A percentile compares a stretch with the other conserved stretches of the same genome.
These are phyloP conservation scores for Ambastaia sidthimunki DNA, from an alignment of 2,797 vertebrate genomes.

Conservation along the genomic window DNA sequence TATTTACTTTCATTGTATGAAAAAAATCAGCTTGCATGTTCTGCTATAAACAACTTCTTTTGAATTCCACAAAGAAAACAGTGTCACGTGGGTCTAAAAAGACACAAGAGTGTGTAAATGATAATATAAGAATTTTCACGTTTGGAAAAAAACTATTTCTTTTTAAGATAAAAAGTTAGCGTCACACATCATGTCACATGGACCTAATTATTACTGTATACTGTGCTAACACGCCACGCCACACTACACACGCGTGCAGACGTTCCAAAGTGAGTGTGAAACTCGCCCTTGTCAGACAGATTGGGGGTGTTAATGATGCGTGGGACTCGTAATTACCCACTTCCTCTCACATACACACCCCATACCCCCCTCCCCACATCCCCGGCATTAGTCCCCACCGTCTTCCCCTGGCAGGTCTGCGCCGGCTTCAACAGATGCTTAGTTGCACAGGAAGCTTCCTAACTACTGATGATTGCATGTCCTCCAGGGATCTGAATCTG, in stretches of 20 bases:
- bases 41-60: not conserved
- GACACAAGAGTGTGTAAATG: not conserved
- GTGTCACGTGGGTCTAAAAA: not conserved
- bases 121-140: not conserved
- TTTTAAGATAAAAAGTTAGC: not conserved
- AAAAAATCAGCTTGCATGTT: not conserved
- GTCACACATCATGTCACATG: slow-evolving; percentile 11
- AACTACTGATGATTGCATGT: slow-evolving; percentile 41
- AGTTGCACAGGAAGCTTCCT: slow-evolving; percentile 41
- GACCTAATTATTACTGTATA: slow-evolving; percentile 23
- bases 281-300: slow-evolving; percentile 48
- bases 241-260: not conserved
- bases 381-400: slow-evolving; percentile 14
- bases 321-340: slow-evolving; percentile 57
- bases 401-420: slow-evolving; percentile 36
- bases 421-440: slow-evolving; percentile 45
- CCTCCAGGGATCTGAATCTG: slow-evolving; percentile 38
- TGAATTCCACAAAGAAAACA: not conserved
- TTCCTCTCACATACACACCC: slow-evolving; percentile 50
- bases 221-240: not conserved
- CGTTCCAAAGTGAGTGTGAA: slow-evolving; percentile 43
- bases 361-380: not conserved
- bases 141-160: not conserved
- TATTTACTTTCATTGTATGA: not conserved
- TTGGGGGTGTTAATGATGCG: slow-evolving; percentile 58